These are phyloP conservation scores for Sacculina carcini DNA, from an alignment of 2,888 invertebrate species.

Conservation along the genomic window DNA sequence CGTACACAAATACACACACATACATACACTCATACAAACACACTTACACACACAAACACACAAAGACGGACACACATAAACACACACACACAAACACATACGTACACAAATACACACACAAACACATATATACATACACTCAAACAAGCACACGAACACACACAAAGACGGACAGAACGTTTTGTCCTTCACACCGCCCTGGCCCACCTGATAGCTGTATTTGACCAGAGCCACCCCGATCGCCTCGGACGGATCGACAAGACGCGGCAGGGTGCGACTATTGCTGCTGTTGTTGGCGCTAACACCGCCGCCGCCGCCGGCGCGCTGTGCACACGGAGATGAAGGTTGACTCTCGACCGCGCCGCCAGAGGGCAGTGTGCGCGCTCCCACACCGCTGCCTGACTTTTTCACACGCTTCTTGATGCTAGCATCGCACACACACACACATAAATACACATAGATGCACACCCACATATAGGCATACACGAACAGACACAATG, in stretches of 20 bases:
- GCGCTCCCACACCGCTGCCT: slow-evolving; percentile 30
- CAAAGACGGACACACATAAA: no score
- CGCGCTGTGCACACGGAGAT: slow-evolving; percentile 43
- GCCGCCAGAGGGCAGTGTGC: slow-evolving; percentile 34
- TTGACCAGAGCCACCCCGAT: slow-evolving; percentile 76
- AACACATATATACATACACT: no score
- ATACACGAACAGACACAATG: neutral
- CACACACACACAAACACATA: no score
- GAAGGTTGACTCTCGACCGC: slow-evolving; percentile 22
- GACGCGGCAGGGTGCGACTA: slow-evolving; percentile 23
- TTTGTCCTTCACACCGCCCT: no score
- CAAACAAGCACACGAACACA: no score
- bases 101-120: no score
- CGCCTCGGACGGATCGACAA: slow-evolving; percentile 60
- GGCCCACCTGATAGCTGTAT: slow-evolving; percentile 31
- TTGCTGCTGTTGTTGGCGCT: slow-evolving; percentile 12
- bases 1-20: no score
- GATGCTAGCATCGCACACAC: slow-evolving; percentile 29
- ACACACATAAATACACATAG: neutral
- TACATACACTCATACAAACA: no score
- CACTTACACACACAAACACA: no score
- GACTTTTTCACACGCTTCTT: slow-evolving; percentile 56
- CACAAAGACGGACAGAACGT: no score
- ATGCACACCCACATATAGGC: neutral
- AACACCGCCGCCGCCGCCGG: slow-evolving; percentile 30